Percentiles rank a stretch among this genome's conserved stretches.
Conservation (phyloP, 2,113 vertebrate species). For the Pomatostomus ruficeps region DNA sequence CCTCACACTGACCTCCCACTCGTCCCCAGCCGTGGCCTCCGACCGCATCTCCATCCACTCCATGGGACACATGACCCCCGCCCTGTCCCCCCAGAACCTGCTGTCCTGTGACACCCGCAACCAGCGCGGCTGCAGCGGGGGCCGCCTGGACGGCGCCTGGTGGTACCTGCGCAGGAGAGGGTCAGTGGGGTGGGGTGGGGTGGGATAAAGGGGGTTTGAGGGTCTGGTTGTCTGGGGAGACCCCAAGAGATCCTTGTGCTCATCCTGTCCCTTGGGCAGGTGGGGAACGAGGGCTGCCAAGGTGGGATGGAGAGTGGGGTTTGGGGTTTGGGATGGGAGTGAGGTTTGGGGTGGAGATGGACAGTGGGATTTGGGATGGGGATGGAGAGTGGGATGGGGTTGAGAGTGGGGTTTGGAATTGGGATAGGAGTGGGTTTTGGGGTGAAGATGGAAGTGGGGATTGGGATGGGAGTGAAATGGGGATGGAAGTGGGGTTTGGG, state of each 20-base stretch:
- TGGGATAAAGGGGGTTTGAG: background rate
- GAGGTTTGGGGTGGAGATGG: background rate
- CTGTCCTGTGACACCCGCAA: conserved; percentile 91
- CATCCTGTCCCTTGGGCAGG: background rate
- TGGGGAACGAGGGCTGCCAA: background rate
- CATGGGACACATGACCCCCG: conserved; percentile 95
- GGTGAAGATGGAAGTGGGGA: background rate
- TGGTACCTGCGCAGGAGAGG: conserved; percentile 90
- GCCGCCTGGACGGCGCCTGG: conserved; percentile 89
- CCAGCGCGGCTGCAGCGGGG: conserved; percentile 88
- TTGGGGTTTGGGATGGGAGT: background rate
- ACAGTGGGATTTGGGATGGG: too few species aligned
- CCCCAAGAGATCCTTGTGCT: accelerated
- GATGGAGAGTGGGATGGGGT: too few species aligned
- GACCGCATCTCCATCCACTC: conserved; percentile 97
- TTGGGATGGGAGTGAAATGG: too few species aligned
- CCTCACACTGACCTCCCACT: background rate
- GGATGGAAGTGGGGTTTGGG: background rate
- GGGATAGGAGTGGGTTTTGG: background rate
- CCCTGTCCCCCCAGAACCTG: conserved; percentile 92
- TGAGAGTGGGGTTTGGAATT: too few species aligned
- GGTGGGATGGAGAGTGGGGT: background rate
- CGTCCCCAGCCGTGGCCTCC: conserved; percentile 84
- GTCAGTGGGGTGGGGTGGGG: conserved; percentile 56
- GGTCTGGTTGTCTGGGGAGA: background rate